A percentile compares a stretch with the other conserved stretches of the same genome.
These are phyloP conservation scores for Ormyrus rosae DNA, from an alignment of 2,888 invertebrate species.

Conservation along the genomic window DNA sequence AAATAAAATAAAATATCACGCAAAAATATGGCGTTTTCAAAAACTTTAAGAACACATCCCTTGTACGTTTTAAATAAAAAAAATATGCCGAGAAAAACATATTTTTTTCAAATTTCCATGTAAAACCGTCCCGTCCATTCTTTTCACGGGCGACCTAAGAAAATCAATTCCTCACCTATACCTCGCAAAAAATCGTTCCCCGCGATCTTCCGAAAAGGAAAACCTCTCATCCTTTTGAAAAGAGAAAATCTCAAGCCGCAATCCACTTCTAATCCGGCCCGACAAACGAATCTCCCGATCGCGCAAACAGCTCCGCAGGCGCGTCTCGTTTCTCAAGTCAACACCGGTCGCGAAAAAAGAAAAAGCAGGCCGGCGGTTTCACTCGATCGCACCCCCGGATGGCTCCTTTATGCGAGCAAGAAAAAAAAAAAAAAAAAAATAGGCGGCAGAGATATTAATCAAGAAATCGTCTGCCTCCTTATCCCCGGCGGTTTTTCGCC, in stretches of 20 bases:
- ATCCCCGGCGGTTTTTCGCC: background rate
- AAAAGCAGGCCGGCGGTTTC: background rate
- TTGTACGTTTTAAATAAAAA: too few species aligned
- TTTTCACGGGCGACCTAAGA: background rate
- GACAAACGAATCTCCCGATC: constrained; percentile 23
- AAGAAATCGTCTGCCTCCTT: constrained; percentile 4
- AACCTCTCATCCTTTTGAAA: background rate
- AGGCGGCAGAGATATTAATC: constrained; percentile 30
- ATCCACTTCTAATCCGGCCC: background rate
- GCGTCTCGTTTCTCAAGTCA: constrained; percentile 50
- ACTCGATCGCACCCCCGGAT: background rate
- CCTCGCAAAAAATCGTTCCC: background rate
- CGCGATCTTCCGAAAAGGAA: background rate
- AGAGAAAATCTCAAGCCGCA: background rate
- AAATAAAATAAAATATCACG: too few species aligned
- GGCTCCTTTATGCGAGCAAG: background rate
- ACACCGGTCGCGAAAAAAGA: constrained; percentile 30
- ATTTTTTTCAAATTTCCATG: too few species aligned
- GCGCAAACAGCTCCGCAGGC: constrained; percentile 29
- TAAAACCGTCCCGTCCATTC: too few species aligned
- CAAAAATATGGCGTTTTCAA: too few species aligned
- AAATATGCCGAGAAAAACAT: too few species aligned
- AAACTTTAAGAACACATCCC: too few species aligned
- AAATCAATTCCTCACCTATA: constrained; percentile 7
- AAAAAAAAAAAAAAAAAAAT: constrained; percentile 17